Percentiles rank a stretch among this genome's conserved stretches.
Conservation (phyloP, 2,797 vertebrate species). For the Spondyliosoma cantharus region DNA sequence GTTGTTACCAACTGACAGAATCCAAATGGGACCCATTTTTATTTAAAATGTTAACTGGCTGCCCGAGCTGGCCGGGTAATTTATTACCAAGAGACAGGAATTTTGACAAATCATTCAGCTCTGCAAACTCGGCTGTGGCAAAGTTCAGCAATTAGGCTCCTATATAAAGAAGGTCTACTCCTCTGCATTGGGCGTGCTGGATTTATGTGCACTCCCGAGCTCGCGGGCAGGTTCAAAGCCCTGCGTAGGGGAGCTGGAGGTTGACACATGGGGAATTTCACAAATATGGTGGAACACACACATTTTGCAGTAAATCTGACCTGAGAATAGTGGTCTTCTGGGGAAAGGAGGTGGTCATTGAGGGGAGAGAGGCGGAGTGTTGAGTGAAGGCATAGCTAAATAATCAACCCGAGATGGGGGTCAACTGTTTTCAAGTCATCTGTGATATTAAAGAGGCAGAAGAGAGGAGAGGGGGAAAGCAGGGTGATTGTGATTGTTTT, state of each 20-base stretch:
- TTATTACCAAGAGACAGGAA: slow-evolving; percentile 89
- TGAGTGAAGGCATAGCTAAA: slow-evolving; percentile 77
- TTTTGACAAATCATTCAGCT: slow-evolving; percentile 98
- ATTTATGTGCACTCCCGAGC: slow-evolving; percentile 93
- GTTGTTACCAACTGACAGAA: slow-evolving; percentile 76
- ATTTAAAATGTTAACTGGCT: slow-evolving; percentile 75
- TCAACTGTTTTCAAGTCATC: slow-evolving; percentile 70
- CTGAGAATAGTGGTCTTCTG: slow-evolving; percentile 68
- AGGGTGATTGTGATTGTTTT: slow-evolving; percentile 10
- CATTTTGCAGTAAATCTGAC: slow-evolving; percentile 87
- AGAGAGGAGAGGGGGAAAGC: slow-evolving; percentile 5
- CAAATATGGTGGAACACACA: slow-evolving; percentile 91
- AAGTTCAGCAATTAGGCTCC: slow-evolving; percentile 99
- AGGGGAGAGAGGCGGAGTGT: slow-evolving; percentile 63
- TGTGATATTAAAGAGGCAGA: slow-evolving; percentile 63
- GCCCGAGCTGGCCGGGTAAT: slow-evolving; percentile 85
- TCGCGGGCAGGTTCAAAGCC: slow-evolving; percentile 91
- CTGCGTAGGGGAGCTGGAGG: slow-evolving; percentile 85
- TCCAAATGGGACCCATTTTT: slow-evolving; percentile 86
- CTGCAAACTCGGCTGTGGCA: slow-evolving; percentile 93
- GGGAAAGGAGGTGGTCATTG: slow-evolving; percentile 70
- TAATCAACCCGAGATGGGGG: slow-evolving; percentile 72
- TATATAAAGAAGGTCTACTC: slow-evolving; percentile 85
- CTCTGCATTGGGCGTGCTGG: slow-evolving; percentile 82
- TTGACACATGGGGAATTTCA: slow-evolving; percentile 91